A percentile compares a stretch with the other conserved stretches of the same genome.
These are phyloP conservation scores for Uria lomvia DNA, from an alignment of 2,113 vertebrate species.

Conservation along the genomic window DNA sequence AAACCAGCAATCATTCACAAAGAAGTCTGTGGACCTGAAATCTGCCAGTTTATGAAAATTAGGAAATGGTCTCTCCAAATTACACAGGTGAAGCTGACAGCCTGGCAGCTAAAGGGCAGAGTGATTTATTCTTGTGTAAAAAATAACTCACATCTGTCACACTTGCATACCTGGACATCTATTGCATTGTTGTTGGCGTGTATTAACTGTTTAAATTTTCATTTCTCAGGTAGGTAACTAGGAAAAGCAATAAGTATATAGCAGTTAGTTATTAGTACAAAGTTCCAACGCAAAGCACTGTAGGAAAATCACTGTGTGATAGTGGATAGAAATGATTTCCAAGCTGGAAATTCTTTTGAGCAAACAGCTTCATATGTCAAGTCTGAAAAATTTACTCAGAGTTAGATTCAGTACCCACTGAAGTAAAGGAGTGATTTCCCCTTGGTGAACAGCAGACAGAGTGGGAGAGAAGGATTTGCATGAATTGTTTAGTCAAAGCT, in stretches of 20 bases:
- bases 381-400: not conserved
- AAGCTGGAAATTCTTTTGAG: not conserved
- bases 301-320: not conserved
- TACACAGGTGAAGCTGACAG: not conserved
- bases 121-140: slow-evolving; percentile 18
- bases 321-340: not conserved
- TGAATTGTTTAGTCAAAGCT: not conserved
- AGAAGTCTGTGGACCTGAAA: not conserved
- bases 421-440: not conserved
- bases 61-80: slow-evolving; percentile 13
- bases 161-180: not conserved
- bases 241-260: not conserved
- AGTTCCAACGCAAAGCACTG: not conserved
- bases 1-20: slow-evolving; percentile 28
- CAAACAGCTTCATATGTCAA: not conserved
- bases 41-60: slow-evolving; percentile 30
- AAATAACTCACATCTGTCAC: slow-evolving; percentile 10
- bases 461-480: not conserved
- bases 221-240: not conserved
- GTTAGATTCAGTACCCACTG: not conserved
- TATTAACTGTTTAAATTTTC: not conserved
- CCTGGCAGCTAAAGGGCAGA: slow-evolving; percentile 1
- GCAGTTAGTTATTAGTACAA: not conserved
- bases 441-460: not conserved
- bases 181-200: not conserved